Conservation (phyloP, 2,113 vertebrate genomes). For the Lichenostomus cassidix region DNA sequence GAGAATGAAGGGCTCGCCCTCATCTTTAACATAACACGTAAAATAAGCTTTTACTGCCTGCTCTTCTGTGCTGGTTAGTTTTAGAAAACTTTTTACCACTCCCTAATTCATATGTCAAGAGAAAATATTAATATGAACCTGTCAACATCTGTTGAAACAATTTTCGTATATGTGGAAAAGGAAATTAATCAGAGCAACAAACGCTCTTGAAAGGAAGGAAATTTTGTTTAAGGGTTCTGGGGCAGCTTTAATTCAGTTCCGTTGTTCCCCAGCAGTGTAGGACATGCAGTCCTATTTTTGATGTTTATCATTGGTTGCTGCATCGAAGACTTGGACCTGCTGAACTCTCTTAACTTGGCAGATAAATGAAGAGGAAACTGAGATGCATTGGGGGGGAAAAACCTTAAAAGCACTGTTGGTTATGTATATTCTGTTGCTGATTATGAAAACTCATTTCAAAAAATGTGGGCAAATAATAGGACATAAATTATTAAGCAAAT, state of each 20-base stretch:
- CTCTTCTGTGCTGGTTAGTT: not conserved
- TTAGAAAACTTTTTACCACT: not conserved
- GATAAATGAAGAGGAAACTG: not conserved
- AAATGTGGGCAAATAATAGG: not conserved
- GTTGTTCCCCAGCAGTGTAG: conserved; percentile 24
- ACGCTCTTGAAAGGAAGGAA: conserved; percentile 32
- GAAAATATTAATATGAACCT: not conserved
- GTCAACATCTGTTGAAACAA: conserved; percentile 34
- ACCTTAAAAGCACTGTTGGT: not conserved
- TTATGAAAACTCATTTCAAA: not conserved
- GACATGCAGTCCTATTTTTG: conserved; percentile 27
- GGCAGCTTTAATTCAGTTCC: conserved; percentile 29
- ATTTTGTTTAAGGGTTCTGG: conserved; percentile 20
- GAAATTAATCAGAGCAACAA: conserved; percentile 55
- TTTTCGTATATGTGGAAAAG: conserved; percentile 30
- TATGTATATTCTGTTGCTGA: not conserved
- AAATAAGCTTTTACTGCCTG: not conserved
- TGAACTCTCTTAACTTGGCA: conserved; percentile 21
- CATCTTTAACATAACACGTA: not conserved
- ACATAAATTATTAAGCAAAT: not conserved
- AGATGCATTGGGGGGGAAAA: not conserved
- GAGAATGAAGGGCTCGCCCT: not conserved
- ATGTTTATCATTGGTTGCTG: not conserved
- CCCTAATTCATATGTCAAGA: not conserved
- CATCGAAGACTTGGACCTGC: not conserved